Percentiles rank a stretch among this genome's conserved stretches.
phyloP scores from a whole-genome alignment of 2,113 vertebrate genomes.

The Myocastor coypus region DNA sequence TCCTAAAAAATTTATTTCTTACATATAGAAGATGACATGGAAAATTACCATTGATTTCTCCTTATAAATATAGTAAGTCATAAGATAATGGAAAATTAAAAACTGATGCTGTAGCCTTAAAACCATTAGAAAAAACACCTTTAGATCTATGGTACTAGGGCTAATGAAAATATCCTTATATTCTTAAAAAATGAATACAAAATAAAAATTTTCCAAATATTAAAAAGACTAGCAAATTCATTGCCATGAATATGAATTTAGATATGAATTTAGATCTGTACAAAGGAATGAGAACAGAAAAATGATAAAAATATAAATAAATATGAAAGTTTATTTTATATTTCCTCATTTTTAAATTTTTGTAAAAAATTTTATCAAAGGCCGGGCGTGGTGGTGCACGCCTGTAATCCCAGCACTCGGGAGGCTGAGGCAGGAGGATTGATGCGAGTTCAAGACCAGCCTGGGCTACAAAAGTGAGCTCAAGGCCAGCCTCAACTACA shows the following conservation, averaged over 20 bases:
- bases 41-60: not conserved
- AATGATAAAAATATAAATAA: not conserved
- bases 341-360: not conserved
- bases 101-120: not conserved
- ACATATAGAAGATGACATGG: not conserved
- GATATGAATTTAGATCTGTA: not conserved
- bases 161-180: not conserved
- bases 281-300: not conserved
- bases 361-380: not conserved
- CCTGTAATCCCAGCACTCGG: no score
- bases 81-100: not conserved
- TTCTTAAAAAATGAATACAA: not conserved
- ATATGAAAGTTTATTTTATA: not conserved
- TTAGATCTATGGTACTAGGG: not conserved
- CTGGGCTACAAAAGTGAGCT: no score
- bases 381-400: no score
- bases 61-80: not conserved
- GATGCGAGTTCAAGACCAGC: no score
- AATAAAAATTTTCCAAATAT: not conserved
- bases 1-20: not conserved
- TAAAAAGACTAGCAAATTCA: not conserved
- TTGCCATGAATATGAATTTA: not conserved
- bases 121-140: not conserved
- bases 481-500: no score
- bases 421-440: no score